Evolutionary conservation across 2,888 invertebrate species (phyloP), one percentile per base, ranked within the genome.

Genomic region (Aplocera efformata): DNA sequence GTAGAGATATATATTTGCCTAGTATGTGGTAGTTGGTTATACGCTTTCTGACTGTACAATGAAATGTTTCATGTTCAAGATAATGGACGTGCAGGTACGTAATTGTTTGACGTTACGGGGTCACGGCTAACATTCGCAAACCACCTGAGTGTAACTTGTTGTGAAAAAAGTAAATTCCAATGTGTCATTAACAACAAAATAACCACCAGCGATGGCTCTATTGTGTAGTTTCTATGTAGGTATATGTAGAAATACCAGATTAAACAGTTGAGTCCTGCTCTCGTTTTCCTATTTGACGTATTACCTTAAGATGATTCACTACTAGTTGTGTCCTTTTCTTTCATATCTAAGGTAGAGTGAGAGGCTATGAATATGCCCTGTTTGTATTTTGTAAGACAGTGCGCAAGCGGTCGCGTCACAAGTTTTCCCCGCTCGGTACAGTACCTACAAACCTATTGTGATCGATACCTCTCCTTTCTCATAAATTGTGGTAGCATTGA

Each of bases 221-320:
- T 5, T 17, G 13, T 17, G 13, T 17, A 17, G 5, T 17, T 17
- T 17, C 13, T 17, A 5, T 17, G 13, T 17, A n/a, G 13, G 13
- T 17, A 5, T 17, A 17, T n/a, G 13, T 17, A 17, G 2, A 17
- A 17, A 17, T 24, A 40, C 54, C 58, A 61, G 60, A 60, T 50
- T 55, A 47, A n/a, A n/a, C n/a, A 37, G 30, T 44, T 28, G 50
- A 26, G 6, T 32, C 33, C 63, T 63, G 62, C 59, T 65, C 63
- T 65, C 58, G 59, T 76, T 82, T 81, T 72, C 70, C 67, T 46
- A 33, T 30, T 40, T 63, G 60, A 68, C 62, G 67, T 66, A 52
- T 50, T n/a, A n/a, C n/a, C n/a, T n/a, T 39, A 35, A 32, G 32
- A 28, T 49, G 52, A 45, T 37, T 52, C 44, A 53, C 23, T 30